Evolutionary conservation across 1,140 invertebrate genomes (phyloP).

Genomic region (Tetranychus urticae): DNA sequence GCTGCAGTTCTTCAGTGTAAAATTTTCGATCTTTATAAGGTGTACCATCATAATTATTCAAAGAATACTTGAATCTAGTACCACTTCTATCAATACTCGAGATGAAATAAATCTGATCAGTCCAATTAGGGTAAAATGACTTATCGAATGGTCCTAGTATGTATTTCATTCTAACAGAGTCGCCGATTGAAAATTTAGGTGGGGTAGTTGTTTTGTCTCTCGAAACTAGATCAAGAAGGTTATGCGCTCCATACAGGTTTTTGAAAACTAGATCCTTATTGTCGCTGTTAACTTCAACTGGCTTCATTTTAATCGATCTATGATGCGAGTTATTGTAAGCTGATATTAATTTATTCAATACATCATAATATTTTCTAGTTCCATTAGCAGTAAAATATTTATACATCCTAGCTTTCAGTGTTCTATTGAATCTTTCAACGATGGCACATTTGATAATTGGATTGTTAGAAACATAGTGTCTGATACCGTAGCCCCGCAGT

Average conservation of each 20-base stretch:
- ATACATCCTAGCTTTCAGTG: neutral
- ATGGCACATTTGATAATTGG: neutral
- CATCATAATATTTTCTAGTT: neutral
- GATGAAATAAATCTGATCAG: neutral
- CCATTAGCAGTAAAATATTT: neutral
- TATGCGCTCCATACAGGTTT: neutral
- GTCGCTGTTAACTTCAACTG: too few relatives aligned
- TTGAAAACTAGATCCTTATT: neutral
- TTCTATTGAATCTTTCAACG: neutral
- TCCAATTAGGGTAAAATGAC: neutral
- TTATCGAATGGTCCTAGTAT: too few relatives aligned
- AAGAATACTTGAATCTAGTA: neutral
- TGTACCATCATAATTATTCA: neutral
- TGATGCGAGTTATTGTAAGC: neutral
- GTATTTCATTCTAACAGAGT: neutral
- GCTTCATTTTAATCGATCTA: neutral
- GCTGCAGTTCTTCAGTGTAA: too few relatives aligned
- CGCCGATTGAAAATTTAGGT: neutral
- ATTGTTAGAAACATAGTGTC: neutral
- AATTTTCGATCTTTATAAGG: neutral
- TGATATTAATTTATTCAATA: neutral
- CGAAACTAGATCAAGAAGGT: neutral
- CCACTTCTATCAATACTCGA: neutral
- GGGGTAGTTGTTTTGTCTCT: neutral
- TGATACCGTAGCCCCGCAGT: neutral